These are phyloP conservation scores for Andrena cerasifolii DNA, from an alignment of 1,140 invertebrate genomes.

Conservation along the genomic window DNA sequence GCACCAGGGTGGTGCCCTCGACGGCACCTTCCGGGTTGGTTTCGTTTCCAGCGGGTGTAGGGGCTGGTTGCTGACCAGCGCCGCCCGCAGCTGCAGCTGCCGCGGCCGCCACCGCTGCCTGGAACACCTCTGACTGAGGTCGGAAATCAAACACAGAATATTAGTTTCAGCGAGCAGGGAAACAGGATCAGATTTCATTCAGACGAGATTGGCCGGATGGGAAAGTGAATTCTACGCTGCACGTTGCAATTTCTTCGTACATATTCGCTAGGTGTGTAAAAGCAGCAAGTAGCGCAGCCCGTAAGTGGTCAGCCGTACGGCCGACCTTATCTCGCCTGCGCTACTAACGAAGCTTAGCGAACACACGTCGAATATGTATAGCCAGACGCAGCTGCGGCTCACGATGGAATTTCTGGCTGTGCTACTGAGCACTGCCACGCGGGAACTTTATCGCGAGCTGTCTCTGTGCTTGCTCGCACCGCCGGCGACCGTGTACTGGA, in stretches of 20 bases:
- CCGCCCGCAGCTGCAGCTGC: slow-evolving; percentile 76
- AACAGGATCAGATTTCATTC: not conserved
- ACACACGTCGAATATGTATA: slow-evolving; percentile 19
- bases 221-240: too few species aligned
- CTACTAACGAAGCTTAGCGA: slow-evolving; percentile 61
- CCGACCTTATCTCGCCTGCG: slow-evolving; percentile 53
- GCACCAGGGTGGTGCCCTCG: slow-evolving; percentile 72
- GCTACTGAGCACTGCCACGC: slow-evolving; percentile 3
- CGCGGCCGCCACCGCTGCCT: slow-evolving; percentile 79
- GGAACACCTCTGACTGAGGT: slow-evolving; percentile 79
- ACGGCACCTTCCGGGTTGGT: slow-evolving; percentile 73
- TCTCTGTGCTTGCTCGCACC: not conserved
- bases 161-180: slow-evolving; percentile 1
- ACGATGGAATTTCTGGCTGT: slow-evolving; percentile 27
- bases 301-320: slow-evolving; percentile 62
- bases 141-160: slow-evolving; percentile 17
- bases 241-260: too few species aligned
- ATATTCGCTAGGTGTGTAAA: not conserved
- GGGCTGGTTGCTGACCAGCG: slow-evolving; percentile 72
- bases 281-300: slow-evolving; percentile 43
- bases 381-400: slow-evolving; percentile 47
- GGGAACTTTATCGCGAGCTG: slow-evolving; percentile 21
- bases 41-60: slow-evolving; percentile 73
- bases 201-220: slow-evolving; percentile 1
- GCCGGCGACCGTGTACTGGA: not conserved